phyloP scores from a whole-genome alignment of 2,888 invertebrate genomes.

The Sphaerophoria taeniata region DNA sequence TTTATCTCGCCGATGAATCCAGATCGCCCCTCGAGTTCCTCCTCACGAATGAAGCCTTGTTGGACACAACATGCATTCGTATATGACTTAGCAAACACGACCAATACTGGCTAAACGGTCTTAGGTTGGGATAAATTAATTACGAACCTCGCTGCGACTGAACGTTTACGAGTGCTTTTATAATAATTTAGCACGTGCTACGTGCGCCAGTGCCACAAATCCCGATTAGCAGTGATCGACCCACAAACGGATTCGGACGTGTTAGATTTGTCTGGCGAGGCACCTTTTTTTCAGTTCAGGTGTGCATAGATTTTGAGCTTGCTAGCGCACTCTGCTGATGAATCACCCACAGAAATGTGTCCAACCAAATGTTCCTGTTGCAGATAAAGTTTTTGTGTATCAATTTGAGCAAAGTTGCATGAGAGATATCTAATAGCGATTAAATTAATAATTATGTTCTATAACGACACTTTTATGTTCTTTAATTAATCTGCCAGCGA shows the following conservation, averaged over 20 bases:
- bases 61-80: conserved; percentile 18
- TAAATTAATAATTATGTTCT: conserved; percentile 83
- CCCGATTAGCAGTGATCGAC: conserved; percentile 63
- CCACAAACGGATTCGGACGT: conserved; percentile 48
- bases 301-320: conserved; percentile 45
- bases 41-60: conserved; percentile 35
- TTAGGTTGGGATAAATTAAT: conserved; percentile 69
- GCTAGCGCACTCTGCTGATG: conserved; percentile 56
- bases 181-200: conserved; percentile 75
- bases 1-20: conserved; percentile 14
- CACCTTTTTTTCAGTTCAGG: conserved; percentile 65
- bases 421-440: conserved; percentile 80
- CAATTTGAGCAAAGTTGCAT: conserved; percentile 38
- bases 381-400: not conserved
- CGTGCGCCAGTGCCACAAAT: conserved; percentile 69
- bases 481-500: conserved; percentile 80
- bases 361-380: conserved; percentile 18
- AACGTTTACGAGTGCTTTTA: conserved; percentile 63
- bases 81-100: too few species aligned
- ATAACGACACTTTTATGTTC: conserved; percentile 82
- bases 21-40: conserved; percentile 20
- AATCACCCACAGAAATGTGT: conserved; percentile 46
- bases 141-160: conserved; percentile 53
- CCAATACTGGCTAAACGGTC: conserved; percentile 51
- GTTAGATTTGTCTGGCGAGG: conserved; percentile 42